phyloP scores from a whole-genome alignment of 2,113 vertebrate genomes.

The Melanotaenia duboulayi region DNA sequence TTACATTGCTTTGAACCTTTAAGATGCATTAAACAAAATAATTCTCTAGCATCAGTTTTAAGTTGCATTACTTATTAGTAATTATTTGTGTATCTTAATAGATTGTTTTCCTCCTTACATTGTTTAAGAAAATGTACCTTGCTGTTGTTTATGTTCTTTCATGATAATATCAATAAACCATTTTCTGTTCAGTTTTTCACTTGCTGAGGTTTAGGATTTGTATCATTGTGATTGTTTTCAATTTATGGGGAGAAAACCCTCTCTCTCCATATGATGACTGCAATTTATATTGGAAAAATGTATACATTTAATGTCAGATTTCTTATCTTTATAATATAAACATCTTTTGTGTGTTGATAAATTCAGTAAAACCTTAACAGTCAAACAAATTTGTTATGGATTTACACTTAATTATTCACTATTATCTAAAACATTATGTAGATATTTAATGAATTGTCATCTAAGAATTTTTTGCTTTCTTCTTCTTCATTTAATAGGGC shows the following conservation, averaged over 20 bases:
- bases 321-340: neutral
- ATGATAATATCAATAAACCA: too few relatives aligned
- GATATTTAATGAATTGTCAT: neutral
- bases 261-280: neutral
- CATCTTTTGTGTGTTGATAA: neutral
- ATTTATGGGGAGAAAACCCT: neutral
- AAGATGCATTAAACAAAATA: too few relatives aligned
- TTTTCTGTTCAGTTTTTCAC: neutral
- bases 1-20: neutral
- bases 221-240: neutral
- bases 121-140: neutral
- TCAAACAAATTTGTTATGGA: neutral
- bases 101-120: neutral
- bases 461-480: conserved; percentile 19
- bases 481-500: conserved; percentile 49
- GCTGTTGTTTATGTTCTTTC: neutral
- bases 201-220: neutral
- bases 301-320: neutral
- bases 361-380: neutral
- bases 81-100: neutral
- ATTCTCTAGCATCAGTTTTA: neutral
- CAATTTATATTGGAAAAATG: neutral
- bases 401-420: neutral
- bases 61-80: neutral
- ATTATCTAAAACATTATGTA: neutral